Percentiles rank a stretch among this genome's conserved stretches.
These are phyloP conservation scores for Daboia siamensis DNA, from an alignment of 2,113 vertebrate species.

Conservation along the genomic window DNA sequence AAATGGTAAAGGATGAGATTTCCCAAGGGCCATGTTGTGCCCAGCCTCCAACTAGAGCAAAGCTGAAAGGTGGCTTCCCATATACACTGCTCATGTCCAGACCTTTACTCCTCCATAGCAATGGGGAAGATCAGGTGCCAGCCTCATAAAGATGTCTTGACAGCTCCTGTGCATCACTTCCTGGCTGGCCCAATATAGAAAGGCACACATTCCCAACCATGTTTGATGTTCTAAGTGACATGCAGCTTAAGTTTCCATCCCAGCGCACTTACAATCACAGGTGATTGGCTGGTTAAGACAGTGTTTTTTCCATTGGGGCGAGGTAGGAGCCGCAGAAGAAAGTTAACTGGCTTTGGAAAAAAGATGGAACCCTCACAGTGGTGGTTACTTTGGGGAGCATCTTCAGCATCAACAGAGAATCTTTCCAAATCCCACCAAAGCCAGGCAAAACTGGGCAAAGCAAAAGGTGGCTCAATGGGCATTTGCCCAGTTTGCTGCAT, in stretches of 20 bases:
- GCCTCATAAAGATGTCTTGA: background rate
- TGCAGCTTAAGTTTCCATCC: background rate
- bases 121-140: fast-evolving
- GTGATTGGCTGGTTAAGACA: background rate
- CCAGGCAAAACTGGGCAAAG: background rate
- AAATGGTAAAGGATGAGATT: background rate
- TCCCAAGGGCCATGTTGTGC: background rate
- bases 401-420: background rate
- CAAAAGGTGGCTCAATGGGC: background rate
- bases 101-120: background rate
- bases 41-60: background rate
- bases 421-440: background rate
- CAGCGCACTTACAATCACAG: background rate
- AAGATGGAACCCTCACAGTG: background rate
- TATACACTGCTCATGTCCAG: background rate
- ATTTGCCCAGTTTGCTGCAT: background rate
- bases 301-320: background rate
- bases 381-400: background rate
- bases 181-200: background rate
- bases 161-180: background rate
- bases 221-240: background rate
- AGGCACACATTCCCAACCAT: background rate
- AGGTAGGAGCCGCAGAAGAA: background rate
- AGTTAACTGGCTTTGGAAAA: background rate
- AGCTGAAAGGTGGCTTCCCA: background rate